phyloP scores from a whole-genome alignment of 2,113 vertebrate genomes.

The Heptranchias perlo region DNA sequence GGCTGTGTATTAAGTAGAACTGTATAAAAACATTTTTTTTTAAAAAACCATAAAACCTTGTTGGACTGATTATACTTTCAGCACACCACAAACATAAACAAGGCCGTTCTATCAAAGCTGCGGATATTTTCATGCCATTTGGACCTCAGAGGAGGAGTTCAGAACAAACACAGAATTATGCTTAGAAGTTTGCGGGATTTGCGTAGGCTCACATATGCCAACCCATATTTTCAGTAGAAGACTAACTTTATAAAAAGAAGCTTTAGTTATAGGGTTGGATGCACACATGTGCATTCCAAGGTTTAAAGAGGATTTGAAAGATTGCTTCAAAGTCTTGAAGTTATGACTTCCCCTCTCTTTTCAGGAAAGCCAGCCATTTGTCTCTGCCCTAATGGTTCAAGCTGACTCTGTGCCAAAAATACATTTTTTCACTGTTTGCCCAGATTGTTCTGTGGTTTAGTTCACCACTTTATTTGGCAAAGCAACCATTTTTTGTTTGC shows the following conservation, averaged over 20 bases:
- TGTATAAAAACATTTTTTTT: too few relatives aligned
- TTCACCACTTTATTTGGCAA: neutral
- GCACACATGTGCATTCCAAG: conserved; percentile 33
- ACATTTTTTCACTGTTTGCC: conserved; percentile 9
- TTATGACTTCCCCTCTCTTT: neutral
- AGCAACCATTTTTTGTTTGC: neutral
- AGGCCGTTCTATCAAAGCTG: neutral
- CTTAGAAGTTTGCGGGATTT: conserved; percentile 23
- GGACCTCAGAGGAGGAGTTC: conserved; percentile 21
- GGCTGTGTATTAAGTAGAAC: neutral
- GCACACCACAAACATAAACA: neutral
- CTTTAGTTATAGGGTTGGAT: conserved; percentile 25
- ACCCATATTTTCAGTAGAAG: neutral
- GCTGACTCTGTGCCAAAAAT: conserved; percentile 4
- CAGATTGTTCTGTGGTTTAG: conserved; percentile 17
- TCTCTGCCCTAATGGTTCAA: conserved; percentile 18
- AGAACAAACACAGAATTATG: neutral
- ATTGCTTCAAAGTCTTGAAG: conserved; percentile 16
- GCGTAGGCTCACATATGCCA: neutral
- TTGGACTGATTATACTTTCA: neutral
- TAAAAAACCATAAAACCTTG: conserved; percentile 1
- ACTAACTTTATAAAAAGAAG: conserved; percentile 29
- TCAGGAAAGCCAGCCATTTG: conserved; percentile 28
- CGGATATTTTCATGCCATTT: neutral
- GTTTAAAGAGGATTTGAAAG: conserved; percentile 33